A percentile compares a stretch with the other conserved stretches of the same genome.
These are phyloP conservation scores for Dolichoris vasculosae DNA, from an alignment of 1,140 invertebrate genomes.

Conservation along the genomic window DNA sequence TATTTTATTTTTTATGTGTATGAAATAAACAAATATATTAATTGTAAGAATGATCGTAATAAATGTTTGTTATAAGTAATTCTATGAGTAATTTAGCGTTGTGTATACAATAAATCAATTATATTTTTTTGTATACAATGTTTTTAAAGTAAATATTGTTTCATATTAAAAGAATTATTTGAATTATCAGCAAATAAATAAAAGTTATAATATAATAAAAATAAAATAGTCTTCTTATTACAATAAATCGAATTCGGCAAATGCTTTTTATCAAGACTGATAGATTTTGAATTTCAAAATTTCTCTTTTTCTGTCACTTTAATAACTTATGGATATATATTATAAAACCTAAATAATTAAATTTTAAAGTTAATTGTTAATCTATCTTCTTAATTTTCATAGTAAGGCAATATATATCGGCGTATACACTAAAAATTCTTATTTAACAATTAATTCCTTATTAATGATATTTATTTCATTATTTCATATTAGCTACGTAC, in stretches of 20 bases:
- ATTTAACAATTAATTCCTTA: conserved; percentile 47
- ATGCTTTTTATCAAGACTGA: conserved; percentile 15
- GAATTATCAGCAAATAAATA: conserved; percentile 2
- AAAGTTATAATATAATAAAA: conserved; percentile 22
- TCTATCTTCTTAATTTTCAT: conserved; percentile 16
- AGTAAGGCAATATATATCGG: conserved; percentile 37
- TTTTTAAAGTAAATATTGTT: background rate
- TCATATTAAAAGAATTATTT: background rate
- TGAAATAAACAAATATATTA: too few species aligned
- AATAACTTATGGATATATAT: background rate
- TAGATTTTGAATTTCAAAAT: conserved; percentile 27
- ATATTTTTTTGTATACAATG: conserved; percentile 33
- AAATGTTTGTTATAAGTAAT: conserved; percentile 28
- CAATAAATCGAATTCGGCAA: conserved; percentile 39
- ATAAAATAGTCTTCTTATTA: conserved; percentile 36
- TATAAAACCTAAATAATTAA: conserved; percentile 16
- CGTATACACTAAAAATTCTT: conserved; percentile 44
- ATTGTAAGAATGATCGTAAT: background rate
- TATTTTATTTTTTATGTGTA: too few species aligned
- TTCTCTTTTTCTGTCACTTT: background rate
- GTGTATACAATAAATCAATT: conserved; percentile 20
- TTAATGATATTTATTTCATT: conserved; percentile 19
- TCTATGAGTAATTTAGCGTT: too few species aligned
- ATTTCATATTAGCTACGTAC: conserved; percentile 3
- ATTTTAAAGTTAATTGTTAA: conserved; percentile 29